Conservation (phyloP, 2,888 invertebrate species). For the Leptothorax acervorum region DNA sequence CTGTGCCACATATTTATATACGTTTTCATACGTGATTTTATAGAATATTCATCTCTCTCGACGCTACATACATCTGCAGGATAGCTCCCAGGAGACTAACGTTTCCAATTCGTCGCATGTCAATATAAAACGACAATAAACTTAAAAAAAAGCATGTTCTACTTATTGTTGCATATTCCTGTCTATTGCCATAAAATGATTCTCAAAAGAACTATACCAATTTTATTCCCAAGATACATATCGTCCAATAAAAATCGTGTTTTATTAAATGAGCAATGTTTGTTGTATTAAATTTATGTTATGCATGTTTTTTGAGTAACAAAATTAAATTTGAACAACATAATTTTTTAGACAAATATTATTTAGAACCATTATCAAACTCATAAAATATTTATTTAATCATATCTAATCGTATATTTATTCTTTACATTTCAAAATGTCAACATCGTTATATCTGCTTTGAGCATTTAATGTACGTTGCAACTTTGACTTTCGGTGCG, state of each 20-base stretch:
- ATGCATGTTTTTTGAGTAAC: not conserved
- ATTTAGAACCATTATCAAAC: not conserved
- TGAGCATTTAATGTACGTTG: conserved; percentile 17
- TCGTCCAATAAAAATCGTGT: not conserved
- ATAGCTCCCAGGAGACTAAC: conserved; percentile 1
- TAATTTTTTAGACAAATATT: not conserved
- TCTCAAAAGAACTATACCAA: not conserved
- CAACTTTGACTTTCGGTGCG: conserved; percentile 5
- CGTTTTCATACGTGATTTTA: conserved; percentile 18
- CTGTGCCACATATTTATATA: conserved; percentile 14
- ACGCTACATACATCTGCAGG: conserved; percentile 17
- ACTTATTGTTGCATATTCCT: not conserved
- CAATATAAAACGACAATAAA: conserved; percentile 30
- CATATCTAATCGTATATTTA: not conserved
- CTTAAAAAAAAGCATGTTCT: conserved; percentile 11
- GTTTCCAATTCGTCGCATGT: not conserved
- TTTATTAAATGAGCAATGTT: not conserved
- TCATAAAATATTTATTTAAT: not conserved
- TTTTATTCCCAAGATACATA: not conserved
- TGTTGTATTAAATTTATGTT: not conserved
- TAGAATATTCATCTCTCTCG: conserved; percentile 45
- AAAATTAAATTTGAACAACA: not conserved
- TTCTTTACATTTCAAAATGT: conserved; percentile 1
- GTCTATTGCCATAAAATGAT: not conserved
- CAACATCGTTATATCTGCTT: conserved; percentile 1